Evolutionary conservation across 2,797 vertebrate genomes (phyloP).

Genomic region (Benthosema pterotum): DNA sequence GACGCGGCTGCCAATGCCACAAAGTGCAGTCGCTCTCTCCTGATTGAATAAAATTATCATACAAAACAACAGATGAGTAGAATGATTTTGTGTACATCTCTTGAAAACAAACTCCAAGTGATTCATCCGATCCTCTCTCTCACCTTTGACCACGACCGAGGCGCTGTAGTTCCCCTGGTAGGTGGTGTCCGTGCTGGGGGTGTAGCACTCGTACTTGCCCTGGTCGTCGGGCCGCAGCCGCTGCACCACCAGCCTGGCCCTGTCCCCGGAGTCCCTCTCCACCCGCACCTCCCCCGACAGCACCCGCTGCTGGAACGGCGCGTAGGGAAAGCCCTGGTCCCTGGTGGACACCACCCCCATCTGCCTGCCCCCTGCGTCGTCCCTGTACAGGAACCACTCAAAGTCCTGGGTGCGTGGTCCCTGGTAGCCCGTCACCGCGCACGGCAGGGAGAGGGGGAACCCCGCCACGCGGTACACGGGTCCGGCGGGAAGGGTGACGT

Average conservation of each 20-base stretch:
- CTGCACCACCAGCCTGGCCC: conserved; percentile 79
- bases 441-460: conserved; percentile 82
- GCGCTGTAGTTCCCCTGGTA: conserved; percentile 88
- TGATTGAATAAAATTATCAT: no score
- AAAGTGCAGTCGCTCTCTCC: no score
- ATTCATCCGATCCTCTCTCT: no score
- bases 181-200: conserved; percentile 84
- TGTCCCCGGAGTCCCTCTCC: conserved; percentile 83
- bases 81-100: no score
- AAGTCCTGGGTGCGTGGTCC: conserved; percentile 87
- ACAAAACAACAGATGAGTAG: no score
- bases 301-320: conserved; percentile 79
- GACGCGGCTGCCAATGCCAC: no score
- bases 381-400: conserved; percentile 87
- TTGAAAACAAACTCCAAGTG: no score
- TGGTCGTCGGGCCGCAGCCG: conserved; percentile 84
- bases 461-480: conserved; percentile 87
- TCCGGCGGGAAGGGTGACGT: conserved; percentile 83
- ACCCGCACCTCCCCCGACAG: conserved; percentile 82
- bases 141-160: conserved; percentile 85
- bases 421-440: conserved; percentile 81
- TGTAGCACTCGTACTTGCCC: conserved; percentile 89
- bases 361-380: conserved; percentile 69
- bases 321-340: conserved; percentile 82
- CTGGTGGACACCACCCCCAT: conserved; percentile 87